Evolutionary conservation across 2,888 invertebrate genomes (phyloP), one percentile per base, ranked within the genome.

Genomic region (Chrysolina haemoptera): DNA sequence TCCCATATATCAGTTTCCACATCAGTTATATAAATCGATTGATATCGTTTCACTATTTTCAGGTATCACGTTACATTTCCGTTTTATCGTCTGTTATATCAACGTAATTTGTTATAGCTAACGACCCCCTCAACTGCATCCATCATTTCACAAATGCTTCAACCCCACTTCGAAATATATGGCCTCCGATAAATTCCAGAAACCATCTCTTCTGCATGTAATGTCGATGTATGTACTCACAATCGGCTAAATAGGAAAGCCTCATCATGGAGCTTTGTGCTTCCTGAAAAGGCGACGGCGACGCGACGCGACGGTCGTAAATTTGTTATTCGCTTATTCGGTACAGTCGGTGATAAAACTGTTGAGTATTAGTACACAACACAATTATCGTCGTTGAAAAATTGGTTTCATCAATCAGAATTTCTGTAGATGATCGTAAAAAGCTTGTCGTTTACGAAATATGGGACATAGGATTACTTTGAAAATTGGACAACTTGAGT

Each of bases 101-200:
- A 35, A 59, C 35, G 59, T 27, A 27, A 59, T 59, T 59, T 59
- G 59, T 27, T 59, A 59, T n/a, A 59, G 22, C 5, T 27, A 59
- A 59, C 59, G 59, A 59, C 59, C 59, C 59, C 27, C 59, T 35
- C 59, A 59, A 59, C 59, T 59, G 59, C 59, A 59, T 59, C n/a
- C 59, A 59, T 59, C 59, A 59, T 59, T 59, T 59, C 59, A n/a
- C 8, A 59, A 59, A 27, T 35, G 53, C 20, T 53, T 53, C 20
- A 16, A 20, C 53, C 59, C 14, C 59, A n/a, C 27, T 14, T 27
- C 8, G 27, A n/a, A 59, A 59, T 59, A 59, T 59, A 59, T 10
- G 59, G n/a, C 59, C 59, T 59, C 27, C 59, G 27, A 59, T 59
- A 59, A 59, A 59, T 59, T 27, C 59, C 59, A 35, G 59, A 59